These are phyloP conservation scores for Grantiella picta DNA, from an alignment of 2,113 vertebrate species.

Conservation along the genomic window DNA sequence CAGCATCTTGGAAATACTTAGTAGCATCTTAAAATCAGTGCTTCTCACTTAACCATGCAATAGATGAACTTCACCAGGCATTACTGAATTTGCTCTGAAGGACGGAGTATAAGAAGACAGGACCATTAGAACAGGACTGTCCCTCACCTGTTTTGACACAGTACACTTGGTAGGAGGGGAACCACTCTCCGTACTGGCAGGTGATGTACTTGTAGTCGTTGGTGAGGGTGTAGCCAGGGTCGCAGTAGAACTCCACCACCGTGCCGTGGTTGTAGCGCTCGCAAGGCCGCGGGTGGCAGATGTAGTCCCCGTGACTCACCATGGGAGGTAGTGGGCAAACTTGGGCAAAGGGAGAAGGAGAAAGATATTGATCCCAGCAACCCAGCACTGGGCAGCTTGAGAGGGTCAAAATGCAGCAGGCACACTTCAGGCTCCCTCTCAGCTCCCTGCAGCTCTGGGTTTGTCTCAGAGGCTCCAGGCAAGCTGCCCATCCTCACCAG, in stretches of 20 bases:
- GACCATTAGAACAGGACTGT: fast-evolving
- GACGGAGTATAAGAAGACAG: not conserved
- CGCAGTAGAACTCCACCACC: slow-evolving; percentile 86
- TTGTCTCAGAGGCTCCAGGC: not conserved
- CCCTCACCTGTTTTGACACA: slow-evolving; percentile 80
- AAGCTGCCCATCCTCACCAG: not conserved
- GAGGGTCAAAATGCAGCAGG: not conserved
- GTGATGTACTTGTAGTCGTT: slow-evolving; percentile 90
- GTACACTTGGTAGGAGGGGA: slow-evolving; percentile 83
- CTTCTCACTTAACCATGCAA: not conserved
- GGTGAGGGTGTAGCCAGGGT: slow-evolving; percentile 83
- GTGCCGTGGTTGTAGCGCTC: slow-evolving; percentile 84
- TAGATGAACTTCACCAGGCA: not conserved
- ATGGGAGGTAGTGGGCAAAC: slow-evolving; percentile 85
- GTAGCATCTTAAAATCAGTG: not conserved
- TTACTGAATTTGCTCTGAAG: not conserved
- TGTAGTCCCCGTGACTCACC: slow-evolving; percentile 84
- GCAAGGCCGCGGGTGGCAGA: slow-evolving; percentile 86
- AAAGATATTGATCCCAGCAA: not conserved
- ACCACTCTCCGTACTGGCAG: slow-evolving; percentile 87
- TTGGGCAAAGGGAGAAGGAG: slow-evolving; percentile 61
- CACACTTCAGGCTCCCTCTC: not conserved
- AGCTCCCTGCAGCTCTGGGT: not conserved
- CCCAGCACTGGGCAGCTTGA: not conserved
- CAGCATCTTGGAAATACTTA: not conserved